Base-by-base conservation (phyloP, 1,140 invertebrate species). In the Hyles vespertilio region DNA sequence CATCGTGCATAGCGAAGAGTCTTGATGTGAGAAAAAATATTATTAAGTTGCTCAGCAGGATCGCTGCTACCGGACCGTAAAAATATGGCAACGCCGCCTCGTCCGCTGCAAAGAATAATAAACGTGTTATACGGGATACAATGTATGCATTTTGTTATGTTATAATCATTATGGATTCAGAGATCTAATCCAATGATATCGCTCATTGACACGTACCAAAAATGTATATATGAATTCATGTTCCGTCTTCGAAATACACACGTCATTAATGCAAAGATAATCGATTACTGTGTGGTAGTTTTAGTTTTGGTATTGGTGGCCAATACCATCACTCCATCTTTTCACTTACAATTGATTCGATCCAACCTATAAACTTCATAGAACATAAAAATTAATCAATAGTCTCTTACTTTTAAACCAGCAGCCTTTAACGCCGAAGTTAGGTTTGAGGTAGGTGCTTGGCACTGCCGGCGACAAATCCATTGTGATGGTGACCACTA, bases 331-430 rank as follows among this genome's bases (percentile, higher is more conserved):
- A 22, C 22, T 22, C 22, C 22, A 22, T 22, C 2, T 22, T 22
- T 0, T 2, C 1, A 22, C 22, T 22, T 22, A 22, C 1, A 22
- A 22, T 22, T 22, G 22, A 22, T 22, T 22, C 22, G 22, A 22
- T 22, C 2, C 22, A 22, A 22, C 22, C 0, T 22, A 1, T 2
- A 22, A 1, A 22, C 22, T 22, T 22, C 22, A 22, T 22, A 22
- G 22, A 22, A 22, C 22, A 22, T 22, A 22, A 22, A 22, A 22
- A 22, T 22, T 22, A 36, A 7, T 32, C 22, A 12, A 32, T 32
- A 3, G n/a, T 22, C 3, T 22, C 90, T 91, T 80, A 93, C 92
- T 89, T 48, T 74, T 74, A 67, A 93, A 93, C 92, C 92, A 93
- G 65, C 93, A 93, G 9, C 87, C 91, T 4, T 76, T 73, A 0